A percentile compares a stretch with the other conserved stretches of the same genome.
Conservation (phyloP, 2,797 vertebrate species). For the Semaprochilodus insignis region DNA sequence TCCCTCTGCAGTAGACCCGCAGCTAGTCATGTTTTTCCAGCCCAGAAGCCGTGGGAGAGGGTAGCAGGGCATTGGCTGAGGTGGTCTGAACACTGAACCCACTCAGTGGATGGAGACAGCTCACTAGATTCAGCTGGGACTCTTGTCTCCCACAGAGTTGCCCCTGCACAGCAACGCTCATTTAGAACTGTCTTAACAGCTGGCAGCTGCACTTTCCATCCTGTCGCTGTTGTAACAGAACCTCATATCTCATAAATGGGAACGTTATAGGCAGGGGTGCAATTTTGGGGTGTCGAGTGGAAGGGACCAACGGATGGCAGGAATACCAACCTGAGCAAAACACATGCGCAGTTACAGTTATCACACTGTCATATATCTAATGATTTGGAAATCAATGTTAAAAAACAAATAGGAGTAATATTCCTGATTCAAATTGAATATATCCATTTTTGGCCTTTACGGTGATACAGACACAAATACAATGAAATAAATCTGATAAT, state of each 20-base stretch:
- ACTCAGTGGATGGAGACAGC: background rate
- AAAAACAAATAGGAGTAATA: no score
- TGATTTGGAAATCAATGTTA: no score
- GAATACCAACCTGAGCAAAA: no score
- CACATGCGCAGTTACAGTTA: no score
- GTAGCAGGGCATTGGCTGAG: conserved; percentile 22
- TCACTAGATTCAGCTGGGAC: conserved; percentile 5
- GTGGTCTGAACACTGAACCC: conserved; percentile 7
- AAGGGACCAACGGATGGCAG: no score
- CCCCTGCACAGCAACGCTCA: background rate
- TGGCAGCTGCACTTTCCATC: background rate
- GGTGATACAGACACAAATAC: no score
- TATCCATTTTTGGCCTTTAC: no score
- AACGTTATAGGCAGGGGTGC: background rate
- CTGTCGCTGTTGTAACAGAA: background rate
- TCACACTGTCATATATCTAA: no score
- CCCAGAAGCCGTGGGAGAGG: conserved; percentile 37
- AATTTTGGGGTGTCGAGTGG: no score
- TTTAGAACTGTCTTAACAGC: background rate
- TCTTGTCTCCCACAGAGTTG: background rate
- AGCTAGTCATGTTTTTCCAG: conserved; percentile 24
- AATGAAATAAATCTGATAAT: no score
- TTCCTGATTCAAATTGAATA: no score
- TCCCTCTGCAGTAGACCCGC: conserved; percentile 47
- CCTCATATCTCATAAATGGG: background rate